Base-by-base conservation (phyloP, 64 coral and sea anemone species). In the Actinia equina region DNA sequence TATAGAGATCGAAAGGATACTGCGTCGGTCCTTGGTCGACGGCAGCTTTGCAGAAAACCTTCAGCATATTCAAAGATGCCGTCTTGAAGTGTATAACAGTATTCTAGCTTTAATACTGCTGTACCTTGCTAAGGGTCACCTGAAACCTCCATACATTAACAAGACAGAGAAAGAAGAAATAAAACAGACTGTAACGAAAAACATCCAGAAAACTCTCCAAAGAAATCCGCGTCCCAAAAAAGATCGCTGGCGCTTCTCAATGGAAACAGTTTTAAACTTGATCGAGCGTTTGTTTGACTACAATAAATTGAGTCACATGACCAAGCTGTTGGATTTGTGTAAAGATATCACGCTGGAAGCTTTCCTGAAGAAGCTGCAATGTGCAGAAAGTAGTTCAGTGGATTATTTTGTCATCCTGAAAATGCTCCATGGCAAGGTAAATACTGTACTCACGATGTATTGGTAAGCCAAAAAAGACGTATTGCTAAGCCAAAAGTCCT, bases 401-500 rank as follows among this genome's bases (percentile, higher is more conserved):
- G 78, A 81, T 81, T 44, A 18, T 19, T 49, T 20, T 52, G 43
- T 81, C 5, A 81, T 52, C 17, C 44, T 81, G 49, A 81, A 51
- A 81, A 52, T 81, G 78, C 45, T 81, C 13, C 78, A 81, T 22
- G 78, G 43, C 78, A 81, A 81, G 78, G 78, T 81, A 81, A 51
- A 52, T 30, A 19, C 26, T 15, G 27, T 7, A 78, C 46, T 37
- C 30, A 37, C 30, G 30, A 37, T 37, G 30, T 37, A 37, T 37
- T 37, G 30, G 30, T 37, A 37, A 37, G 30, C 30, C 30, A 37
- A 37, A 44, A 27, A 41, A 71, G 17, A 71, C 5, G 16, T 71
- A 20, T 54, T 54, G 52, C 52, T 54, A 12, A 8, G 52, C 52
- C 52, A 54, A 54, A 54, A 54, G 12, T 54, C 30, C 30, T 37